These are phyloP conservation scores for Crenichthys baileyi DNA, from an alignment of 2,797 vertebrate genomes.

Conservation along the genomic window DNA sequence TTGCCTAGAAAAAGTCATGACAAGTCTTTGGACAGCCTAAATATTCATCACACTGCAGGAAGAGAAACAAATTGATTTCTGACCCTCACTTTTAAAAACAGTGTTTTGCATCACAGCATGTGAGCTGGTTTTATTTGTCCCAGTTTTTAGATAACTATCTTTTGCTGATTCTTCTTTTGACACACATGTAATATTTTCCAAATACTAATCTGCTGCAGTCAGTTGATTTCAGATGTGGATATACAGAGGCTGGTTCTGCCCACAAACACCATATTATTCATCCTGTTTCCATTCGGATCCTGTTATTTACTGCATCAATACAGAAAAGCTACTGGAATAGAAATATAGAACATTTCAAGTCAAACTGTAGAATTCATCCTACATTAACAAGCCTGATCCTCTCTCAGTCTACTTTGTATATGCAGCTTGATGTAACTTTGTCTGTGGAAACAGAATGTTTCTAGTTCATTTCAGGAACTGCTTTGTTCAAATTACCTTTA, in stretches of 20 bases:
- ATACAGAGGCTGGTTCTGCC: not conserved
- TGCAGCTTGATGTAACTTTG: not conserved
- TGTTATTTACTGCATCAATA: not conserved
- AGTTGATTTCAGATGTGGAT: not conserved
- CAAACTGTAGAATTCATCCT: not conserved
- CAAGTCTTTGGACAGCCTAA: not conserved
- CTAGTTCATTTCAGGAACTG: not conserved
- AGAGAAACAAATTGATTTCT: not conserved
- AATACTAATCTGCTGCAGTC: no score
- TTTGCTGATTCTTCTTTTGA: not conserved
- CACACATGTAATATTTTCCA: not conserved
- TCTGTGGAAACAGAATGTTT: not conserved
- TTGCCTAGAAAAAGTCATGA: not conserved
- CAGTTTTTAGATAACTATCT: not conserved
- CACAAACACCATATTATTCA: not conserved
- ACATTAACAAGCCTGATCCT: not conserved
- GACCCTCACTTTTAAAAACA: not conserved
- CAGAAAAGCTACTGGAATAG: not conserved
- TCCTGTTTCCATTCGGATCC: not conserved
- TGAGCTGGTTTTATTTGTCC: not conserved
- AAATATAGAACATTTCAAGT: not conserved
- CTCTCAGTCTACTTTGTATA: not conserved
- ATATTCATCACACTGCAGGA: not conserved
- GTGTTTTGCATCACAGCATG: not conserved
- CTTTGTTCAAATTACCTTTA: not conserved